phyloP scores from a whole-genome alignment of 2,888 invertebrate species.

The Diadromus collaris region DNA sequence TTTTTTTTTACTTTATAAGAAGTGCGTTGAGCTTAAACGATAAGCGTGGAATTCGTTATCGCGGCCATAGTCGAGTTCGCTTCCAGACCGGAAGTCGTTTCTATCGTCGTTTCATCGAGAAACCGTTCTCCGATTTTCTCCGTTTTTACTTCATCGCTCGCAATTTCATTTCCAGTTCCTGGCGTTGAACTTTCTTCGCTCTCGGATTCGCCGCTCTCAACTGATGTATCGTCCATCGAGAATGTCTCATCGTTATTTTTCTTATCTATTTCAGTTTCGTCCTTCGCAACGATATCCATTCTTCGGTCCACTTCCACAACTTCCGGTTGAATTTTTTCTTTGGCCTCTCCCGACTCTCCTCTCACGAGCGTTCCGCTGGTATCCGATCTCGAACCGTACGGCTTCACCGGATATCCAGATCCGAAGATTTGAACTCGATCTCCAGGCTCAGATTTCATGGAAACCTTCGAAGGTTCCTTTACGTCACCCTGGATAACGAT shows the following conservation, averaged over 20 bases:
- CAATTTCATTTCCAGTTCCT: not conserved
- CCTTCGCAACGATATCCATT: not conserved
- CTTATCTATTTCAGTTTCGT: not conserved
- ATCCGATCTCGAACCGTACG: constrained; percentile 2
- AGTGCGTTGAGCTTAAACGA: constrained; percentile 15
- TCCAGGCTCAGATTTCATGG: constrained; percentile 26
- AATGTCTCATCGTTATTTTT: not conserved
- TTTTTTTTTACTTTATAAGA: too few species aligned
- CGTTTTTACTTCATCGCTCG: not conserved
- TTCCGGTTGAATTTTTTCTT: not conserved
- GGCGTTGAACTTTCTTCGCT: not conserved
- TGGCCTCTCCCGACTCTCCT: not conserved
- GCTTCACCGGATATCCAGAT: not conserved
- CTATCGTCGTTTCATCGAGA: constrained; percentile 10
- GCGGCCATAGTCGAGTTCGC: constrained; percentile 8
- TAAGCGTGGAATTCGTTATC: constrained; percentile 26
- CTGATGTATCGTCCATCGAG: not conserved
- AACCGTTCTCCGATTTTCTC: constrained; percentile 4
- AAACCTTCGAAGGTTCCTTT: constrained; percentile 43
- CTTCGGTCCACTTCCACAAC: constrained; percentile 9
- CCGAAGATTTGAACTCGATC: constrained; percentile 31
- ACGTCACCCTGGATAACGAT: constrained; percentile 51
- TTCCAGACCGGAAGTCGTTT: not conserved
- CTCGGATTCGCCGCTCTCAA: not conserved
- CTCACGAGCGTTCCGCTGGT: not conserved